A percentile compares a stretch with the other conserved stretches of the same genome.
Evolutionary conservation across 2,797 vertebrate genomes (phyloP).

Genomic region (Onychomys leucogaster): DNA sequence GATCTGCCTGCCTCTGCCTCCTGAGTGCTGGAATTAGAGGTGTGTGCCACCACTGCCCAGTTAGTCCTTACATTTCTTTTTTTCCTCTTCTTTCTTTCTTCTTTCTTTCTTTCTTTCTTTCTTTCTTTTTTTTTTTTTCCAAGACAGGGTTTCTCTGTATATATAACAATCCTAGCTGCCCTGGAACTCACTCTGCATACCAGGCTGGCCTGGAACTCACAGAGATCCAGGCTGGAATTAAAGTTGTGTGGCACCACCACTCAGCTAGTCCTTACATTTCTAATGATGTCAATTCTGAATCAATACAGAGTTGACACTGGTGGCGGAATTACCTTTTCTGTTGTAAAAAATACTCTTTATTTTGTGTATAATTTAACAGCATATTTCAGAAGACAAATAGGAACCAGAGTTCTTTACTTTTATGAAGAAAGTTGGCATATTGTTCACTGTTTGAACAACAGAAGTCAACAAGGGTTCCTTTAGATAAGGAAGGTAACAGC

Average conservation of each 20-base stretch:
- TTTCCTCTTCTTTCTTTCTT: too few species aligned
- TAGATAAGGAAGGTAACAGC: background rate
- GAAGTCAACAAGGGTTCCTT: constrained; percentile 35
- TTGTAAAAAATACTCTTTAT: constrained; percentile 19
- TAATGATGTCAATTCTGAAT: constrained; percentile 10
- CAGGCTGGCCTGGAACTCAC: too few species aligned
- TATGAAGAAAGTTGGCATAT: constrained; percentile 57
- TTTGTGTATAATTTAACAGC: background rate
- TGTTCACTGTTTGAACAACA: constrained; percentile 62
- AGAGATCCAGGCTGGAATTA: background rate
- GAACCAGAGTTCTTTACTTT: constrained; percentile 18
- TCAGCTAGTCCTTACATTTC: background rate
- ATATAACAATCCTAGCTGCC: too few species aligned
- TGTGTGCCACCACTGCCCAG: too few species aligned
- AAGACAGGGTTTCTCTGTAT: too few species aligned
- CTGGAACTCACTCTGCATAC: too few species aligned
- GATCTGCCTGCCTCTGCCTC: background rate
- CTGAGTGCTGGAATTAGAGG: background rate
- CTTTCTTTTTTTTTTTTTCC: too few species aligned
- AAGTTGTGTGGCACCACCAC: background rate
- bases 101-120: too few species aligned
- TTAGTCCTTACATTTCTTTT: background rate
- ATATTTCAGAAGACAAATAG: background rate
- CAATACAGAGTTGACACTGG: background rate
- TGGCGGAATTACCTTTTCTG: background rate